phyloP scores from a whole-genome alignment of 2,888 invertebrate genomes.

The Ophion ventricosus region DNA sequence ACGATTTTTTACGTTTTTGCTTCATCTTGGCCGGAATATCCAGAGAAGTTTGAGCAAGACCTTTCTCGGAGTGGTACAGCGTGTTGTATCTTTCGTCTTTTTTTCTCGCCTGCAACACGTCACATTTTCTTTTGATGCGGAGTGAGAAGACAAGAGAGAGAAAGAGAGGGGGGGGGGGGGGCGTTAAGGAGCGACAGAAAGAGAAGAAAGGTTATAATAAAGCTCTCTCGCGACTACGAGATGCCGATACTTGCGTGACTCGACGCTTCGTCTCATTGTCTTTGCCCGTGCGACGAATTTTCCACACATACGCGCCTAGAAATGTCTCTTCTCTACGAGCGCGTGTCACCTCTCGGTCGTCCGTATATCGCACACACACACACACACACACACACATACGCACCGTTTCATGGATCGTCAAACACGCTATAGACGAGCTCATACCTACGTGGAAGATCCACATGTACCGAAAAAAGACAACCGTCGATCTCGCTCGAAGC shows the following conservation, averaged over 20 bases:
- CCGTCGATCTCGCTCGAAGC: conserved; percentile 24
- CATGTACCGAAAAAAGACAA: neutral
- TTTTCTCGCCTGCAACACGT: too few species aligned
- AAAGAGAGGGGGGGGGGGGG: too few species aligned
- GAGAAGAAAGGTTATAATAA: conserved; percentile 21
- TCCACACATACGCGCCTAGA: neutral
- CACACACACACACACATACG: neutral
- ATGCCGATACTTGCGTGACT: conserved; percentile 48
- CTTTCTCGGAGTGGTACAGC: too few species aligned
- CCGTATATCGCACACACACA: neutral
- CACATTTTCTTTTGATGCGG: too few species aligned
- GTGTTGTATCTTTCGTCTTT: too few species aligned
- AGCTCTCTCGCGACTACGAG: conserved; percentile 28
- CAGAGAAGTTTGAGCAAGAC: neutral
- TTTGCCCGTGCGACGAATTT: conserved; percentile 28
- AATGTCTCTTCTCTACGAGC: neutral
- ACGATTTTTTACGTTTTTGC: neutral
- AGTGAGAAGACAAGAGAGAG: too few species aligned
- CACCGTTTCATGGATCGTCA: conserved; percentile 13
- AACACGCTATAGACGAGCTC: conserved; percentile 41
- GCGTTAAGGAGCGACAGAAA: too few species aligned
- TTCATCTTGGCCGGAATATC: conserved; percentile 2
- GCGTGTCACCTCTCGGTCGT: neutral
- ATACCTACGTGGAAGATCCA: conserved; percentile 9
- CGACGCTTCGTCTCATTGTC: conserved; percentile 60